Base-by-base conservation (phyloP, 2,113 vertebrate species). In the Esox niger region DNA sequence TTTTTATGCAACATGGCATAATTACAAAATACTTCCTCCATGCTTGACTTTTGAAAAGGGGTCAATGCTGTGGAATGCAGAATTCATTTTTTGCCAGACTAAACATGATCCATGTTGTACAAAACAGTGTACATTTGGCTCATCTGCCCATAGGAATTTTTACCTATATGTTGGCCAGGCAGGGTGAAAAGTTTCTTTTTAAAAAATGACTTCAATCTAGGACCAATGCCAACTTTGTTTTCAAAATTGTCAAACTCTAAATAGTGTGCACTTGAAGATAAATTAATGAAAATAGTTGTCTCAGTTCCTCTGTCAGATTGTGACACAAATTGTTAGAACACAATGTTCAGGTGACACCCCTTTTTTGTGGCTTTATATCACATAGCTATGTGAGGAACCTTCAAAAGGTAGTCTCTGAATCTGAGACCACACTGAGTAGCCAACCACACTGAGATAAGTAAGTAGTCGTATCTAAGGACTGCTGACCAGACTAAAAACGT, bases 401-500 rank as follows among this genome's bases (percentile, higher is more conserved):
- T 43, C 38, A 43, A 15, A 15, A 15, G 15, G 15, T 15, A 15
- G 38, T 10, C 38, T 17, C 38, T 43, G 38, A 4, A 15, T 4
- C 13, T 4, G 47, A 21, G 47, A 21, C 38, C 38, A 17, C n/a
- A n/a, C n/a, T 43, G n/a, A 21, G 47, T 52, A 9, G 13, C 47
- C 1, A n/a, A 6, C 47, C n/a, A 52, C 47, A 3, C 1, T 23
- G 17, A 21, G 47, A 43, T 43, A 15, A 17, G 15, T 43, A 15
- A 43, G 38, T 15, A 62, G 46, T 35, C 1, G 58, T 20, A 68
- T 1, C 1, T 25, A 21, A 71, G 47, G 71, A n/a, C n/a, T n/a
- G 63, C 60, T 71, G 17, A 75, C 26, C 58, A 25, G 1, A 49
- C 23, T 49, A 55, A 26, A 9, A 20, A 47, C 29, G 26, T 23